Evolutionary conservation across 2,797 vertebrate species (phyloP).

Genomic region (Aeoliscus strigatus): DNA sequence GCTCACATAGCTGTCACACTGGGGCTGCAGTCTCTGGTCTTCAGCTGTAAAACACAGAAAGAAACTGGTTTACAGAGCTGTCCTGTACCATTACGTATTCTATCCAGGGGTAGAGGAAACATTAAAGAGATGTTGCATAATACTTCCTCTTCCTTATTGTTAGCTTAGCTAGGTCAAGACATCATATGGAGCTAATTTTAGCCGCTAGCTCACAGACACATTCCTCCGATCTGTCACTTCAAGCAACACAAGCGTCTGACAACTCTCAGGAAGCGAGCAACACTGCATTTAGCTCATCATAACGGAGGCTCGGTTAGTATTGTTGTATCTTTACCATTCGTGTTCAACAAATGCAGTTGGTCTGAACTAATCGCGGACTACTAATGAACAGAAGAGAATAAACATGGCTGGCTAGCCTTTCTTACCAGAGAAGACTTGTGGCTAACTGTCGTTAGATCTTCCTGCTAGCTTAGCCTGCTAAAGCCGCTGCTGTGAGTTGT

Average conservation of each 20-base stretch:
- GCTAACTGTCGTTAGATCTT: conserved; percentile 50
- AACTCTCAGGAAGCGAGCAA: conserved; percentile 7
- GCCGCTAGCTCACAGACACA: conserved; percentile 34
- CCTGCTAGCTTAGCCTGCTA: conserved; percentile 41
- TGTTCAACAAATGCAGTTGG: conserved; percentile 6
- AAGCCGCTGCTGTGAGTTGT: conserved; percentile 6
- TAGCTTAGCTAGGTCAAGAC: background rate
- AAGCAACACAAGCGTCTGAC: conserved; percentile 26
- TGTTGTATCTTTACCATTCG: background rate
- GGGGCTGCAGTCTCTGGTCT: conserved; percentile 13
- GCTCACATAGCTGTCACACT: conserved; percentile 52
- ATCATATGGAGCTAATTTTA: conserved; percentile 35
- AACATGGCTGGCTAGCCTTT: conserved; percentile 53
- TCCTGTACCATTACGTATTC: too few species aligned
- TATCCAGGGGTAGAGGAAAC: too few species aligned
- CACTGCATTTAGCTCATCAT: conserved; percentile 6
- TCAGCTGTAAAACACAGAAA: conserved; percentile 35
- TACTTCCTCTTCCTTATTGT: too few species aligned
- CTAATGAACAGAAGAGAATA: conserved; percentile 14
- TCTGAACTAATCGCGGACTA: conserved; percentile 13
- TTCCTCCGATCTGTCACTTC: conserved; percentile 7
- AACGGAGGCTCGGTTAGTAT: background rate
- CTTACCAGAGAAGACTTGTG: conserved; percentile 60
- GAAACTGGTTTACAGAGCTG: background rate
- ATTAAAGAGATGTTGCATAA: too few species aligned